A percentile compares a stretch with the other conserved stretches of the same genome.
phyloP scores from a whole-genome alignment of 2,797 vertebrate genomes.

The Falco cherrug region DNA sequence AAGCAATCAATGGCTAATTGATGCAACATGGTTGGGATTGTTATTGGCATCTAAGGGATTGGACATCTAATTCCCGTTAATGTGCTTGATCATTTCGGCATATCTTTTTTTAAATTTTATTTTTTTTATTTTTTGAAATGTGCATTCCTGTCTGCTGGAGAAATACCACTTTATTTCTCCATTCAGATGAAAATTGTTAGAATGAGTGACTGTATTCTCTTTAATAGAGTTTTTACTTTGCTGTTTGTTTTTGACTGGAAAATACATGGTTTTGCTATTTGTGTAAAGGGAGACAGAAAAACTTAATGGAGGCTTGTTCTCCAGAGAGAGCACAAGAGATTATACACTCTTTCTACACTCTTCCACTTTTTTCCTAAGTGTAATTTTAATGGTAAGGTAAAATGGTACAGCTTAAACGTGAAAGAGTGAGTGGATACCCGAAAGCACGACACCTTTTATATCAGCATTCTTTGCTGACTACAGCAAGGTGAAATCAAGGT shows the following conservation, averaged over 20 bases:
- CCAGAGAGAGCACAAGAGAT: not conserved
- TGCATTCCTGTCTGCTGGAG: not conserved
- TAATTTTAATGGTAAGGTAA: conserved; percentile 42
- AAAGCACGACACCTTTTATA: conserved; percentile 7
- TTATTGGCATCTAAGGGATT: not conserved
- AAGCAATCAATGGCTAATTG: conserved; percentile 12
- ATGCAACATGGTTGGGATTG: not conserved
- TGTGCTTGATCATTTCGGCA: not conserved
- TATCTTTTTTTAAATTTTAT: not conserved
- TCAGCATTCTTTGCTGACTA: conserved; percentile 37
- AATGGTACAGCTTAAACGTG: conserved; percentile 24
- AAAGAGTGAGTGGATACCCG: conserved; percentile 5
- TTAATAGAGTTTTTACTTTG: conserved; percentile 15
- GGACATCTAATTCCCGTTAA: not conserved
- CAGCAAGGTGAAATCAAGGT: conserved; percentile 67
- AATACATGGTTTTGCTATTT: conserved; percentile 8
- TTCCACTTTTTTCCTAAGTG: conserved; percentile 37
- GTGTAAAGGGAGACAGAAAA: not conserved
- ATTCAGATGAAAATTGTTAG: not conserved
- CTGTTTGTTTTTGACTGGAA: conserved; percentile 30
- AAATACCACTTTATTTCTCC: conserved; percentile 6
- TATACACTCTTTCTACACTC: not conserved
- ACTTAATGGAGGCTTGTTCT: conserved; percentile 29
- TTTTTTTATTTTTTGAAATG: not conserved
- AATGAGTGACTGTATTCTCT: not conserved